Conservation (phyloP, 2,113 vertebrate species). For the Machaerirhynchus nigripectus region DNA sequence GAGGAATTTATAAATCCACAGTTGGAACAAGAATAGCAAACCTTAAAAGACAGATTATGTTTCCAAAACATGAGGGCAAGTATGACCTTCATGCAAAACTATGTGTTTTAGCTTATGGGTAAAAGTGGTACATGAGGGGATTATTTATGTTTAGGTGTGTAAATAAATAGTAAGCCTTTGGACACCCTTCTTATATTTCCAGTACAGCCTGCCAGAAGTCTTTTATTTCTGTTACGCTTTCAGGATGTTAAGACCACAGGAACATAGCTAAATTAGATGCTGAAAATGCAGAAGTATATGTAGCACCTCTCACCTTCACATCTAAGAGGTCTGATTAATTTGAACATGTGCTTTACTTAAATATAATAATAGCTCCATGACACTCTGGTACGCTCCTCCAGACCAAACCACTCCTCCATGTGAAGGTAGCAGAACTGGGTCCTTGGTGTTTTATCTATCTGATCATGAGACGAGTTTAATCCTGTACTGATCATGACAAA, state of each 20-base stretch:
- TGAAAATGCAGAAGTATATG: neutral
- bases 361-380: neutral
- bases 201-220: neutral
- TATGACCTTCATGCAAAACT: slow-evolving; percentile 32
- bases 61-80: slow-evolving; percentile 27
- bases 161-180: slow-evolving; percentile 42
- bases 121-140: slow-evolving; percentile 3
- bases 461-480: neutral
- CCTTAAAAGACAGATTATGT: slow-evolving; percentile 7
- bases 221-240: slow-evolving; percentile 22
- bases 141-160: slow-evolving; percentile 53
- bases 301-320: neutral
- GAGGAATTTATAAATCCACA: neutral
- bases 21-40: neutral
- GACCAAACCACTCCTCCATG: neutral
- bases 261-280: neutral
- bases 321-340: neutral
- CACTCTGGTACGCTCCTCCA: neutral
- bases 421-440: neutral
- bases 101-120: slow-evolving; percentile 22
- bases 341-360: neutral
- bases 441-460: neutral
- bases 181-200: slow-evolving; percentile 2
- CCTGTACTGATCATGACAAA: neutral
- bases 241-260: neutral